Conservation (phyloP, 2,888 invertebrate genomes). For the Drosophila subsilvestris region DNA sequence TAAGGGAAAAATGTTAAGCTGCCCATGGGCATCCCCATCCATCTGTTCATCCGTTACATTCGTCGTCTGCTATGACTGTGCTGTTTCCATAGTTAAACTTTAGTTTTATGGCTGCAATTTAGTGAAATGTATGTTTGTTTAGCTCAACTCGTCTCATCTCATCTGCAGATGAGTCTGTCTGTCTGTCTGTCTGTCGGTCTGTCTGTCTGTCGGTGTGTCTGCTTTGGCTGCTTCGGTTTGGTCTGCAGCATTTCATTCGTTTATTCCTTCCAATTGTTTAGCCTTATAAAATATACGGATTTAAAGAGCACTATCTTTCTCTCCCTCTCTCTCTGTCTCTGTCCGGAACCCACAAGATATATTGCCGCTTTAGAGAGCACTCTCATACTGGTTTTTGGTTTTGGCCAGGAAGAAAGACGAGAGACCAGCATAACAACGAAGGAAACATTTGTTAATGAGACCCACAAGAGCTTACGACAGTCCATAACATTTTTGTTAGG, state of each 20-base stretch:
- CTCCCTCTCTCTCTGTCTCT: conserved; percentile 19
- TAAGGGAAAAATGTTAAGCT: conserved; percentile 30
- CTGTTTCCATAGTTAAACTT: conserved; percentile 69
- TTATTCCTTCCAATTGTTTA: conserved; percentile 76
- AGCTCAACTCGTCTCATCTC: conserved; percentile 19
- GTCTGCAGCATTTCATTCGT: conserved; percentile 52
- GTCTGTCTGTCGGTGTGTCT: conserved; percentile 15
- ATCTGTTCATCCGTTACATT: not conserved
- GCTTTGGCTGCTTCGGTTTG: conserved; percentile 2
- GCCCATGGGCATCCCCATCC: conserved; percentile 39
- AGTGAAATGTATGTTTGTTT: conserved; percentile 64
- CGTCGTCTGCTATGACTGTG: conserved; percentile 1
- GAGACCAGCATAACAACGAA: conserved; percentile 36
- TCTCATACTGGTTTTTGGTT: conserved; percentile 7
- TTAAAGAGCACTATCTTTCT: conserved; percentile 63
- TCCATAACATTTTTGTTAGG: conserved; percentile 44
- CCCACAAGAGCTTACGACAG: conserved; percentile 65
- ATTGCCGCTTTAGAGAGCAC: conserved; percentile 46
- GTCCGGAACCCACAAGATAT: conserved; percentile 62
- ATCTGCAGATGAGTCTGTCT: conserved; percentile 25
- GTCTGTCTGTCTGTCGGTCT: conserved; percentile 18
- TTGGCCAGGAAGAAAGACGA: not conserved
- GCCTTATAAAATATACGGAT: conserved; percentile 65
- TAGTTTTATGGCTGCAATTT: conserved; percentile 79
- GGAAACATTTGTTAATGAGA: conserved; percentile 69